Percentiles rank a stretch among this genome's conserved stretches.
Evolutionary conservation across 2,888 invertebrate species (phyloP).

Genomic region (Calameuta idolon): DNA sequence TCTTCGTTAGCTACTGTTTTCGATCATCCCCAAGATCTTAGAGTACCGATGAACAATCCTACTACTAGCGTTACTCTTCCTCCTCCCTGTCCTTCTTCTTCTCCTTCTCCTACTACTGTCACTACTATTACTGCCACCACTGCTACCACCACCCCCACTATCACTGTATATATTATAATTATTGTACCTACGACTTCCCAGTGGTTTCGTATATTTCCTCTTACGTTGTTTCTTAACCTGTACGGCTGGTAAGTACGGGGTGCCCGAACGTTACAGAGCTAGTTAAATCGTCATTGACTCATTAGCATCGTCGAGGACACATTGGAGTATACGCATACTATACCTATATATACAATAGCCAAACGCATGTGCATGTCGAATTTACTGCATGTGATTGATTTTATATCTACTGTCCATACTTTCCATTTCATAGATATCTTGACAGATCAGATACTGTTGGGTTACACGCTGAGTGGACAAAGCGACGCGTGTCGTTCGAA

Average conservation of each 20-base stretch:
- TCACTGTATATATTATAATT: too few species aligned
- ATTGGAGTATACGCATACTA: too few species aligned
- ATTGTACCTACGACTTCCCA: slow-evolving; percentile 5
- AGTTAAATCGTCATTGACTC: too few species aligned
- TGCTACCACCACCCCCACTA: too few species aligned
- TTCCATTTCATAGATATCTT: slow-evolving; percentile 7
- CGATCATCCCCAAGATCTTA: slow-evolving; percentile 41
- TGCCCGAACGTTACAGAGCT: neutral
- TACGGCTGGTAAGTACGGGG: slow-evolving; percentile 49
- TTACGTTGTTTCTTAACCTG: slow-evolving; percentile 33
- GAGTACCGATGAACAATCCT: slow-evolving; percentile 9
- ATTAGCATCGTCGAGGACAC: too few species aligned
- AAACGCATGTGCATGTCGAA: neutral
- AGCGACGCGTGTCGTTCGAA: slow-evolving; percentile 32
- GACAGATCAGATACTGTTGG: slow-evolving; percentile 21
- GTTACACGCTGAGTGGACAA: slow-evolving; percentile 41
- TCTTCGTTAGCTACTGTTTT: slow-evolving; percentile 63
- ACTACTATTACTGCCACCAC: too few species aligned
- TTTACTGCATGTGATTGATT: neutral
- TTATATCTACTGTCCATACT: slow-evolving; percentile 20
- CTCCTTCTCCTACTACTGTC: too few species aligned
- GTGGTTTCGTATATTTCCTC: slow-evolving; percentile 33
- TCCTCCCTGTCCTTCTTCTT: too few species aligned
- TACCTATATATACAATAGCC: neutral
- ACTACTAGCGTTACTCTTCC: too few species aligned